phyloP scores from a whole-genome alignment of 2,888 invertebrate genomes.

The Lucinisca nassula region DNA sequence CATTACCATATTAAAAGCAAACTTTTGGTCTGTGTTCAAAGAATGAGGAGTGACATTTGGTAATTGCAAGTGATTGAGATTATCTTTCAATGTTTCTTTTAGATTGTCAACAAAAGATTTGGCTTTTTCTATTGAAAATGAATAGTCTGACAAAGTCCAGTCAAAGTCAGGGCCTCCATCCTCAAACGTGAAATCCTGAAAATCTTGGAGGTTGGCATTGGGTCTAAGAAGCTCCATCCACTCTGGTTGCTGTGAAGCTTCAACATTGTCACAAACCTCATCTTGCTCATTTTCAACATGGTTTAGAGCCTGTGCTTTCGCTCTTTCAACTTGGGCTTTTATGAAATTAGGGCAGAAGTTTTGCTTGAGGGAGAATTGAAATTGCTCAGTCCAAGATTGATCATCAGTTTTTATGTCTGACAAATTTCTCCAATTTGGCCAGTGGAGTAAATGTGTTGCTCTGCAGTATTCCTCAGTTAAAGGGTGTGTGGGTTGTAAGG shows the following conservation, averaged over 20 bases:
- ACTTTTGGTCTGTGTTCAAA: constrained; percentile 65
- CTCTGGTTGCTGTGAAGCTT: constrained; percentile 51
- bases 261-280: not conserved
- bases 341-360: constrained; percentile 58
- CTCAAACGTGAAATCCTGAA: constrained; percentile 55
- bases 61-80: constrained; percentile 11
- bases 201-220: constrained; percentile 9
- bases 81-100: too few relatives aligned
- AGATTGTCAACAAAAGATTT: too few relatives aligned
- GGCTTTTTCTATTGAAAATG: too few relatives aligned
- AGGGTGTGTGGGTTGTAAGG: constrained; percentile 53
- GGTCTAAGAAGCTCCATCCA: constrained; percentile 66
- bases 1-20: constrained; percentile 61
- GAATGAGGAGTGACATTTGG: constrained; percentile 48
- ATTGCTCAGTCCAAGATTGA: constrained; percentile 54
- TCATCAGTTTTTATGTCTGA: constrained; percentile 59
- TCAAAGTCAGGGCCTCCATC: constrained; percentile 71
- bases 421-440: constrained; percentile 65
- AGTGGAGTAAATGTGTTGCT: constrained; percentile 58
- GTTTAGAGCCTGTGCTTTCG: not conserved
- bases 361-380: constrained; percentile 34
- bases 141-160: too few relatives aligned
- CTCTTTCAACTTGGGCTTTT: constrained; percentile 63
- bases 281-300: not conserved
- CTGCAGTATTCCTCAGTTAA: constrained; percentile 55